Evolutionary conservation across 2,888 invertebrate species (phyloP), one percentile per base, ranked within the genome.

Genomic region (Nezara viridula): DNA sequence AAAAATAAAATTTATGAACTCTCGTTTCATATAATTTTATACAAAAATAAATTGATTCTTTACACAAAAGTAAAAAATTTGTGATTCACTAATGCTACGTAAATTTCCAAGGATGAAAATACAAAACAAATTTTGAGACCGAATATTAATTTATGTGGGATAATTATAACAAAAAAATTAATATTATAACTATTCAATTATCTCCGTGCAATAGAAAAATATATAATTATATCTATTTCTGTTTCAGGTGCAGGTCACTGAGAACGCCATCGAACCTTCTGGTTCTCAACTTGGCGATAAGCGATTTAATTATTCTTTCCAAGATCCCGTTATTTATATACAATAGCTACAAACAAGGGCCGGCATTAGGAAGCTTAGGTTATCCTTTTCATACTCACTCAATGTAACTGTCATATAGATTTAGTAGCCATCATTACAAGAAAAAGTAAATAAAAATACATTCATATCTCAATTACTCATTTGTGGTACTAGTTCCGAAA

Each of bases 241-340:
- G 32, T 94, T 93, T 90, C 93, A 96, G 96, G 92, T 95, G 95
- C 92, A 95, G 95, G 91, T 94, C 95, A 0, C 93, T 97, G 89
- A 94, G 96, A 60, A 96, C 96, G 16, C 95, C 96, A 5, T 96
- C 96, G 44, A 96, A 96, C 92, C 95, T 95, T 86, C 93, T 97
- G 86, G 95, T 96, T 44, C 94, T 96, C 88, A 97, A 96, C 92
- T 93, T 97, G 91, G 96, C 96, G 9, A 93, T 96, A 81, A 96
- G 96, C 91, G 97, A 97, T 93, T 95, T 96, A 91, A 91, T 96
- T 47, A 96, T 96, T 95, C 93, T 96, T 91, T 93, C 94, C 88
- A 96, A 96, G 93, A 95, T 95, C 89, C 96, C 96, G 0, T 94
- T 96, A 90, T 96, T 96, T 92, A 95, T 96, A 89, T 96, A 95